A percentile compares a stretch with the other conserved stretches of the same genome.
Evolutionary conservation across 2,113 vertebrate species (phyloP).

Genomic region (Rhinichthys klamathensis): DNA sequence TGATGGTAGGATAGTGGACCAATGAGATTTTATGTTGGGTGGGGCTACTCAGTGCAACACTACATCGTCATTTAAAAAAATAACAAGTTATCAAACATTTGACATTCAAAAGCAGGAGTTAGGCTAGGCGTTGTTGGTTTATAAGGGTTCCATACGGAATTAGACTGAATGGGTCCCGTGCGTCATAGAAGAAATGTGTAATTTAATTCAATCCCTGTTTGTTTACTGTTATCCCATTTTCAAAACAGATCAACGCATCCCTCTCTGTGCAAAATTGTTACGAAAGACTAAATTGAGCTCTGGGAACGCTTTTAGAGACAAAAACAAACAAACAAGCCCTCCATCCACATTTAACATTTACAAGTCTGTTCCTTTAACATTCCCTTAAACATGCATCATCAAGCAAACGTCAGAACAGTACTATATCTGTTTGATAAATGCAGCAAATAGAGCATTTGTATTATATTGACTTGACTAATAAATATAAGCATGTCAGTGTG

Average conservation of each 20-base stretch:
- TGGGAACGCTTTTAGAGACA: neutral
- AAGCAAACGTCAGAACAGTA: neutral
- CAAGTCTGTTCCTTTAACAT: neutral
- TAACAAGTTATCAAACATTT: neutral
- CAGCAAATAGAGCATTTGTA: neutral
- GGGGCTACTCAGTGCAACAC: neutral
- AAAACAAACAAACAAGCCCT: constrained; percentile 13
- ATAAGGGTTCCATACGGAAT: neutral
- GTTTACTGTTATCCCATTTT: constrained; percentile 17
- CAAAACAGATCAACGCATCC: constrained; percentile 4
- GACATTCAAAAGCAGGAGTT: neutral
- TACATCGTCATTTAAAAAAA: neutral
- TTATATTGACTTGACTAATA: neutral
- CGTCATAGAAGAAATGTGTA: constrained; percentile 15
- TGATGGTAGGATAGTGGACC: neutral
- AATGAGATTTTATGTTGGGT: neutral
- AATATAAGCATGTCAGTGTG: neutral
- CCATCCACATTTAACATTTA: constrained; percentile 16
- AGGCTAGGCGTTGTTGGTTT: neutral
- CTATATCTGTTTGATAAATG: neutral
- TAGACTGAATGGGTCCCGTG: neutral
- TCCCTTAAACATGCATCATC: neutral
- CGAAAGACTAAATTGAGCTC: constrained; percentile 18
- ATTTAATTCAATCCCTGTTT: constrained; percentile 18
- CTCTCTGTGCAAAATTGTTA: constrained; percentile 12